Percentiles rank a stretch among this genome's conserved stretches.
Conservation (phyloP, 2,797 vertebrate genomes). For the Lagocephalus sceleratus region DNA sequence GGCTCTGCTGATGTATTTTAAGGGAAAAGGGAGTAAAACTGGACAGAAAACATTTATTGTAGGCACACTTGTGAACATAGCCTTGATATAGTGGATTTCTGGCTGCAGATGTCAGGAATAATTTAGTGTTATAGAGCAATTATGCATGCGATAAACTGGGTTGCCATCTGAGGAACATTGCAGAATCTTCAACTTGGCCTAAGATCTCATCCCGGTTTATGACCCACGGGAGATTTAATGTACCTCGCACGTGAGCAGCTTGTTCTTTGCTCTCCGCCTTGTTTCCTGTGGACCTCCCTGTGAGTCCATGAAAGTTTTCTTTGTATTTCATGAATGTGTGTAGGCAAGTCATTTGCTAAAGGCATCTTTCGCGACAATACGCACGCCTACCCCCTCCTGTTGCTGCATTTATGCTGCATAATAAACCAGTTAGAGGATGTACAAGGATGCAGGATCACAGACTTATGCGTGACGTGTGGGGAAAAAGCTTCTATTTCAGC, state of each 20-base stretch:
- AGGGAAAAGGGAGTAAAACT: no score
- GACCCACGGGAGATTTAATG: neutral
- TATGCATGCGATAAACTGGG: slow-evolving; percentile 19
- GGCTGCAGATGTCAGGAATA: slow-evolving; percentile 43
- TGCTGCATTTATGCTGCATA: slow-evolving; percentile 1
- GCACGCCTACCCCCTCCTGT: neutral
- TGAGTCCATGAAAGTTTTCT: neutral
- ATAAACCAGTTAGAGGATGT: slow-evolving; percentile 6
- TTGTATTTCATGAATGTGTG: no score
- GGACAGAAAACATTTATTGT: no score
- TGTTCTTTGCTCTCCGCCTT: neutral
- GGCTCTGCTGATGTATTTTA: slow-evolving; percentile 26
- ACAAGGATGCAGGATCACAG: neutral
- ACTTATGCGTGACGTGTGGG: neutral
- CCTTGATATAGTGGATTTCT: slow-evolving; percentile 15
- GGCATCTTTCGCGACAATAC: slow-evolving; percentile 1
- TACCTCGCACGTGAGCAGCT: no score
- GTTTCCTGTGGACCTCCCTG: neutral
- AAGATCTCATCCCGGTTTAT: neutral
- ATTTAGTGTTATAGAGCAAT: slow-evolving; percentile 27
- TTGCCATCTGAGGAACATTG: neutral
- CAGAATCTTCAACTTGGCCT: neutral
- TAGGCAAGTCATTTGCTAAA: no score
- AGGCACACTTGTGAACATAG: no score
- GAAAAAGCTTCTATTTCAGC: slow-evolving; percentile 4